A percentile compares a stretch with the other conserved stretches of the same genome.
Evolutionary conservation across 2,113 vertebrate genomes (phyloP).

Genomic region (Protobothrops flavoviridis): DNA sequence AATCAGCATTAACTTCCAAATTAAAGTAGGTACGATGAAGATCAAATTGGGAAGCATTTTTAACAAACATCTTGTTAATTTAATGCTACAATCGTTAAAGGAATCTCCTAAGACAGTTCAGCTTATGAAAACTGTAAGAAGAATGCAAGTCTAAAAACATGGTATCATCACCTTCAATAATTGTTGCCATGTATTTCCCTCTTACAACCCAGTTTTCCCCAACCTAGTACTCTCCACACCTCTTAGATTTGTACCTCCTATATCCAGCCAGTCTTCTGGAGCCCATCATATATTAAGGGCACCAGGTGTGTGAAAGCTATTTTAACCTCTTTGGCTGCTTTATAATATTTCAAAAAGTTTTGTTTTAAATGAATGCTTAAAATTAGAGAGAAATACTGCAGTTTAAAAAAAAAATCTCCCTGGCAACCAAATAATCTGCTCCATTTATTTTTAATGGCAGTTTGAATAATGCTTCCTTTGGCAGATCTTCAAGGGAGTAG

Average conservation of each 20-base stretch:
- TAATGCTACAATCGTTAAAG: not conserved
- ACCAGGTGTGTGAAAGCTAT: not conserved
- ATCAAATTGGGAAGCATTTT: not conserved
- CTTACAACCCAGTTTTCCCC: not conserved
- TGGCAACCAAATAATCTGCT: not conserved
- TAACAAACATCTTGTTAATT: not conserved
- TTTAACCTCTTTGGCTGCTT: not conserved
- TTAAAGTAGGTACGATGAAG: not conserved
- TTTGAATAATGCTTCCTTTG: not conserved
- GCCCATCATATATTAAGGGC: not conserved
- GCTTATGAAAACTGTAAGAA: not conserved
- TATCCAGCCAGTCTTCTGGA: not conserved
- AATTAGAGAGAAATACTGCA: not conserved
- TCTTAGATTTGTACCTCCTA: not conserved
- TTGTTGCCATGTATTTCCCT: not conserved
- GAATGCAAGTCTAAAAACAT: not conserved
- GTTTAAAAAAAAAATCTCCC: not conserved
- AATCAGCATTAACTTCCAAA: not conserved
- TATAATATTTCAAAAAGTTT: not conserved
- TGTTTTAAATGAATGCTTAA: not conserved
- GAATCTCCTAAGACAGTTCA: not conserved
- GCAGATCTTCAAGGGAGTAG: not conserved
- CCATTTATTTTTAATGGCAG: not conserved
- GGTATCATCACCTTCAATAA: not conserved
- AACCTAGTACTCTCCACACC: not conserved